phyloP scores from a whole-genome alignment of 1,140 invertebrate genomes.

The Micrasema longulum region DNA sequence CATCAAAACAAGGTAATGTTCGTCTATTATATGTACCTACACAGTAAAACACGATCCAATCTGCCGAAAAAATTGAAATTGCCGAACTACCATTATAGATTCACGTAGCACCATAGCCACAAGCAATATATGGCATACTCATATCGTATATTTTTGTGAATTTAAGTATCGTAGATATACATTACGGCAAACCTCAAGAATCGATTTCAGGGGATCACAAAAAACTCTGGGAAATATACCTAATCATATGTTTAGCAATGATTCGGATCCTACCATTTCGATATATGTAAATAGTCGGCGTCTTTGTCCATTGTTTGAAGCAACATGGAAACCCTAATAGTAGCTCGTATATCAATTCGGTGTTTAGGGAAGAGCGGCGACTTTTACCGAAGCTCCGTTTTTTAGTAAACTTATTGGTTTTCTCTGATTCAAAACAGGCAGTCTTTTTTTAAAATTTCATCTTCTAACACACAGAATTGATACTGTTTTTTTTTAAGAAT shows the following conservation, averaged over 20 bases:
- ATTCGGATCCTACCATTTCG: constrained; percentile 11
- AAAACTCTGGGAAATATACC: constrained; percentile 15
- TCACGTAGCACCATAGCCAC: constrained; percentile 15
- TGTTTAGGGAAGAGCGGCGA: constrained; percentile 8
- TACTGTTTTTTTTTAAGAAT: too few relatives aligned
- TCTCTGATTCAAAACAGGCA: not conserved
- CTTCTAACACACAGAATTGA: not conserved
- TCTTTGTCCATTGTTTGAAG: constrained; percentile 18
- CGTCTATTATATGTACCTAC: too few relatives aligned
- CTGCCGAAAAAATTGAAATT: constrained; percentile 6
- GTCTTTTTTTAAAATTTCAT: not conserved
- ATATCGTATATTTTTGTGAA: not conserved
- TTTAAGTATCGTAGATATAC: not conserved
- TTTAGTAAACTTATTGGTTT: constrained; percentile 16
- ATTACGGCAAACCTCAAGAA: constrained; percentile 36
- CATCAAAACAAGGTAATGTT: too few relatives aligned
- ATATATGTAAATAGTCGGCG: constrained; percentile 27
- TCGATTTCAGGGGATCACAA: constrained; percentile 24
- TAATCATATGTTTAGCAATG: constrained; percentile 22
- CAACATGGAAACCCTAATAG: constrained; percentile 28
- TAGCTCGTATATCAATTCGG: constrained; percentile 22
- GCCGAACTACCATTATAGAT: constrained; percentile 18
- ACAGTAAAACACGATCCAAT: not conserved
- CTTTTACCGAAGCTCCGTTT: constrained; percentile 7
- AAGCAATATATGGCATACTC: not conserved